Evolutionary conservation across 2,888 invertebrate genomes (phyloP).

Genomic region (Hesperia comma): DNA sequence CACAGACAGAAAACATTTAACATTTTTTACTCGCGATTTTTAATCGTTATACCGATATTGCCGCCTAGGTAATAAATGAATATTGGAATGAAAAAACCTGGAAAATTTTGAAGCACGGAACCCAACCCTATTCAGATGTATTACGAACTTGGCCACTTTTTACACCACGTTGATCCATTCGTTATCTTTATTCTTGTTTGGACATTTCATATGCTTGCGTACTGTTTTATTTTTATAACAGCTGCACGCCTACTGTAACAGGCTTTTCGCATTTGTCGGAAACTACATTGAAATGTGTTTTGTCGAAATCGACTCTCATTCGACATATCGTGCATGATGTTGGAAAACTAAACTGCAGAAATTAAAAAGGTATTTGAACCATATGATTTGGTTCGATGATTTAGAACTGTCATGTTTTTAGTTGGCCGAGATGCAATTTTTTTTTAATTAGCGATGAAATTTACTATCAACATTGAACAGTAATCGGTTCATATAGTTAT

Average conservation of each 20-base stretch:
- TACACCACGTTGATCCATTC: conserved; percentile 41
- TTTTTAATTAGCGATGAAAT: conserved; percentile 5
- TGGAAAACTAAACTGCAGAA: conserved; percentile 14
- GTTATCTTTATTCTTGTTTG: conserved; percentile 45
- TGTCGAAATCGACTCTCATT: conserved; percentile 18
- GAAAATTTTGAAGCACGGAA: not conserved
- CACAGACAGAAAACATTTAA: no score
- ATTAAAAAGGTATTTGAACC: conserved; percentile 29
- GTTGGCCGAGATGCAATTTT: not conserved
- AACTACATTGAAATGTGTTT: conserved; percentile 12
- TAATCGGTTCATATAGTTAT: no score
- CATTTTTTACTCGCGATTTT: no score
- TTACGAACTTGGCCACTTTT: conserved; percentile 27
- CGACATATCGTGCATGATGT: conserved; percentile 18
- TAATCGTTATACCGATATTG: no score
- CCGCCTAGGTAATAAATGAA: no score
- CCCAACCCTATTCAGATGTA: not conserved
- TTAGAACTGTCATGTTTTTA: not conserved
- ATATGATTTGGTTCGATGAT: conserved; percentile 10
- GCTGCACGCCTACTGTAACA: conserved; percentile 17
- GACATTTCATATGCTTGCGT: conserved; percentile 37
- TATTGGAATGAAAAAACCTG: no score
- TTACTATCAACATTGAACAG: not conserved
- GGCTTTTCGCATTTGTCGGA: conserved; percentile 17
- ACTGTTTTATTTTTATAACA: conserved; percentile 31